Conservation (phyloP, 2,888 invertebrate species). For the Scaptomyza parva region DNA sequence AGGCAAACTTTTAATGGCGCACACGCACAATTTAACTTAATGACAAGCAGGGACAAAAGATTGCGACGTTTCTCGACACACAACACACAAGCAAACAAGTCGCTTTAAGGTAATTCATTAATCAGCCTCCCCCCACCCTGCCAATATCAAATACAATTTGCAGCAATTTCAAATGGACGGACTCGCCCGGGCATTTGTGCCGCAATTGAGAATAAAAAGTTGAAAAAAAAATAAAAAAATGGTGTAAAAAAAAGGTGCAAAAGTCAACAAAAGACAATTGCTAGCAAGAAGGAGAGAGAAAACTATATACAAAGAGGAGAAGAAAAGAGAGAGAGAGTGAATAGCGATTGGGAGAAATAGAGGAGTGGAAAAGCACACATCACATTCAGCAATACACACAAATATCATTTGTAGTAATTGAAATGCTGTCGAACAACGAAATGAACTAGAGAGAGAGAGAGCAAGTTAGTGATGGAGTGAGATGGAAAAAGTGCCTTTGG, state of each 20-base stretch:
- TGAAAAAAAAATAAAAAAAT: constrained; percentile 1
- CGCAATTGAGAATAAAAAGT: constrained; percentile 18
- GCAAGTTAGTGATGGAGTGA: too few species aligned
- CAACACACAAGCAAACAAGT: constrained; percentile 72
- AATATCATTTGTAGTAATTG: constrained; percentile 79
- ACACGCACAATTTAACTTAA: constrained; percentile 76
- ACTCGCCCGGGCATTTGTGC: constrained; percentile 26
- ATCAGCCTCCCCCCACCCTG: constrained; percentile 33
- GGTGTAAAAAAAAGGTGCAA: constrained; percentile 51
- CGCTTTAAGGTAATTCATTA: constrained; percentile 75
- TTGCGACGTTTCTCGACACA: constrained; percentile 62
- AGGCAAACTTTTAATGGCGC: constrained; percentile 69
- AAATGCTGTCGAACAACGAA: constrained; percentile 71
- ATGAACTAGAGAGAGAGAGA: not conserved
- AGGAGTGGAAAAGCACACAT: constrained; percentile 26
- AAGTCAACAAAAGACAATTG: constrained; percentile 70
- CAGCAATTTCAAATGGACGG: constrained; percentile 30
- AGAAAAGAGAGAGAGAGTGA: not conserved
- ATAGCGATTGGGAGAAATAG: constrained; percentile 9
- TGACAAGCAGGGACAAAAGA: constrained; percentile 68
- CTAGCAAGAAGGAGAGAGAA: constrained; percentile 16
- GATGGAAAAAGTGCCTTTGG: constrained; percentile 19
- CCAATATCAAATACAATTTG: constrained; percentile 42
- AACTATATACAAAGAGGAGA: constrained; percentile 2
- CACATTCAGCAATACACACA: constrained; percentile 31